phyloP scores from a whole-genome alignment of 2,797 vertebrate species.

The Pseudochromis fuscus region DNA sequence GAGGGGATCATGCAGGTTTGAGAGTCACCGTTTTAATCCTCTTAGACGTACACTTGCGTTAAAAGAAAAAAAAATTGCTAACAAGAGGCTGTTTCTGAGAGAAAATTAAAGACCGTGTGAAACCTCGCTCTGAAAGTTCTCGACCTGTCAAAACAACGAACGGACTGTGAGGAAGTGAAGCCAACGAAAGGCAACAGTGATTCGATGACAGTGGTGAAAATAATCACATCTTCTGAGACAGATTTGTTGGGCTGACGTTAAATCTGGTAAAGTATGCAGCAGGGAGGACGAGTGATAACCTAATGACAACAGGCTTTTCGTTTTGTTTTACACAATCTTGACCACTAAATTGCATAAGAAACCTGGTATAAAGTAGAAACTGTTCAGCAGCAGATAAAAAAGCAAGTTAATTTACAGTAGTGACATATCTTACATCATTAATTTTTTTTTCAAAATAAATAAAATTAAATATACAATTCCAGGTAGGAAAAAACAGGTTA shows the following conservation, averaged over 20 bases:
- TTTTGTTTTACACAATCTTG: conserved; percentile 80
- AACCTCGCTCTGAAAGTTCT: conserved; percentile 34
- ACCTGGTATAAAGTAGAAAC: conserved; percentile 89
- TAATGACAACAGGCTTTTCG: conserved; percentile 74
- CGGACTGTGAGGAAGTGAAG: conserved; percentile 59
- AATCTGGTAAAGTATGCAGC: conserved; percentile 56
- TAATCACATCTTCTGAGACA: conserved; percentile 55
- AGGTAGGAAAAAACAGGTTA: conserved; percentile 82
- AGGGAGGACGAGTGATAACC: conserved; percentile 66
- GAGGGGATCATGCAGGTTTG: conserved; percentile 62
- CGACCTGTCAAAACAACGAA: conserved; percentile 38
- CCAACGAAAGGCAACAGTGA: conserved; percentile 81
- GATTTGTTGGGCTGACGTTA: conserved; percentile 55
- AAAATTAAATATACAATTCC: conserved; percentile 88
- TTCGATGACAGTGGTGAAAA: conserved; percentile 64
- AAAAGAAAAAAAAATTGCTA: conserved; percentile 37
- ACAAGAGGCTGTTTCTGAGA: conserved; percentile 53
- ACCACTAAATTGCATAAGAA: conserved; percentile 89
- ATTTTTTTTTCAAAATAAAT: conserved; percentile 85
- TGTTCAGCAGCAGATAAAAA: conserved; percentile 89
- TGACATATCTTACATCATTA: conserved; percentile 88
- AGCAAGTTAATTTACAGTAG: conserved; percentile 88
- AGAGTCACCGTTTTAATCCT: conserved; percentile 48
- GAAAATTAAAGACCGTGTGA: conserved; percentile 23
- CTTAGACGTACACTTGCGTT: conserved; percentile 15